Evolutionary conservation across 2,888 invertebrate genomes (phyloP).

Genomic region (Plagodis pulveraria): DNA sequence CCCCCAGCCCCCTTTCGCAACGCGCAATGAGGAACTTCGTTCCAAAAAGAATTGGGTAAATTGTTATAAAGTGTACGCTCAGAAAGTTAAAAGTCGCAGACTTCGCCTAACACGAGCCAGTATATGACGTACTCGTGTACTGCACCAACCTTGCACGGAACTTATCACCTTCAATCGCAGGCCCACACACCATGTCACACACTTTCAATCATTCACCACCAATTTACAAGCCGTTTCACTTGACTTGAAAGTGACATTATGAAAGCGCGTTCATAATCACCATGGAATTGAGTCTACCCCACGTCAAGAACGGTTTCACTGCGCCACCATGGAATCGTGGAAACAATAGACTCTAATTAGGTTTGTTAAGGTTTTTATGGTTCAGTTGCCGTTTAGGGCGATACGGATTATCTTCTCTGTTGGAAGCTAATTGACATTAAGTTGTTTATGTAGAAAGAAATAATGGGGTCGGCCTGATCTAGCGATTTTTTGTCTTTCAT

Average conservation of each 20-base stretch:
- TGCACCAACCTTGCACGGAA: background rate
- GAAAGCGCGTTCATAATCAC: conserved; percentile 10
- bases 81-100: background rate
- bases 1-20: too few relatives aligned
- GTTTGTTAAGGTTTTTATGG: conserved; percentile 18
- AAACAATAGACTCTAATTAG: conserved; percentile 15
- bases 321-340: conserved; percentile 2
- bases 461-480: background rate
- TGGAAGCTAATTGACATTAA: conserved; percentile 8
- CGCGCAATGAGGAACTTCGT: too few relatives aligned
- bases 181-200: conserved; percentile 11
- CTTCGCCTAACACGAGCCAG: background rate
- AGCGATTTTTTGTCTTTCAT: too few relatives aligned
- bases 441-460: background rate
- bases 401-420: conserved; percentile 9
- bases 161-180: conserved; percentile 5
- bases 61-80: too few relatives aligned
- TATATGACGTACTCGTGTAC: background rate
- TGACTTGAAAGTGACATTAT: conserved; percentile 14
- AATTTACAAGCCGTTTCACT: conserved; percentile 11
- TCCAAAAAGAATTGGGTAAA: too few relatives aligned
- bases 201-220: conserved; percentile 6
- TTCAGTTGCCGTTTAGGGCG: conserved; percentile 6
- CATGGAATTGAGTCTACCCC: conserved; percentile 9
- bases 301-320: conserved; percentile 12